Conservation (phyloP, 2,113 vertebrate species). For the Lepidothrix coronata region DNA sequence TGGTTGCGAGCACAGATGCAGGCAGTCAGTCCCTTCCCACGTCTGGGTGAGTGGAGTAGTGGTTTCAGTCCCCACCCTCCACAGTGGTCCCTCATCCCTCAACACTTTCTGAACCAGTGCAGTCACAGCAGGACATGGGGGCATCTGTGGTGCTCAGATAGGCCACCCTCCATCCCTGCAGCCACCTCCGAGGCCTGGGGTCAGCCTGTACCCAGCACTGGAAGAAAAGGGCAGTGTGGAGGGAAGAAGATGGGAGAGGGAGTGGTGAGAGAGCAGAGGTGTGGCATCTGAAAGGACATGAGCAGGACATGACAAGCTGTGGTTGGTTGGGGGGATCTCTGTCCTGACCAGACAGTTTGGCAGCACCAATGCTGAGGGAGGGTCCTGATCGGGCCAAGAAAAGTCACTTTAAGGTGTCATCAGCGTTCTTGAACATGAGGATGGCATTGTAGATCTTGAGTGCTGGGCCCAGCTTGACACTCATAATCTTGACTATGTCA, state of each 20-base stretch:
- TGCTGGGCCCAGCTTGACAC: constrained; percentile 94
- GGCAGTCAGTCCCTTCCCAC: not conserved
- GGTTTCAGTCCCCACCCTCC: not conserved
- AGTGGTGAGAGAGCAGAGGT: not conserved
- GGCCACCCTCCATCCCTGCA: not conserved
- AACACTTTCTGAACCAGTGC: rapidly evolving
- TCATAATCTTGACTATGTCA: constrained; percentile 99
- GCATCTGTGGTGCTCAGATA: not conserved
- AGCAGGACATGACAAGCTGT: not conserved
- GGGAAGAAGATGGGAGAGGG: not conserved
- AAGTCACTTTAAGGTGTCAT: constrained; percentile 91
- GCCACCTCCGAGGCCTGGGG: rapidly evolving
- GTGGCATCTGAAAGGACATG: not conserved
- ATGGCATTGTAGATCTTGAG: constrained; percentile 99
- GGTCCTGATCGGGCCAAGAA: not conserved
- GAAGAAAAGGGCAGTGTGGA: not conserved
- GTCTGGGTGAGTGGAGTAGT: not conserved
- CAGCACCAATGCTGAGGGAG: constrained; percentile 36
- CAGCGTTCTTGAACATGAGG: constrained; percentile 97
- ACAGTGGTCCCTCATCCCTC: not conserved
- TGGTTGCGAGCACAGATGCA: rapidly evolving
- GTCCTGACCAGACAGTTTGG: constrained; percentile 32
- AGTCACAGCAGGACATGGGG: not conserved
- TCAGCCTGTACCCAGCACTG: not conserved
- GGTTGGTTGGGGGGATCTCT: not conserved